A percentile compares a stretch with the other conserved stretches of the same genome.
Evolutionary conservation across 2,888 invertebrate species (phyloP).

Genomic region (Erebia epiphron): DNA sequence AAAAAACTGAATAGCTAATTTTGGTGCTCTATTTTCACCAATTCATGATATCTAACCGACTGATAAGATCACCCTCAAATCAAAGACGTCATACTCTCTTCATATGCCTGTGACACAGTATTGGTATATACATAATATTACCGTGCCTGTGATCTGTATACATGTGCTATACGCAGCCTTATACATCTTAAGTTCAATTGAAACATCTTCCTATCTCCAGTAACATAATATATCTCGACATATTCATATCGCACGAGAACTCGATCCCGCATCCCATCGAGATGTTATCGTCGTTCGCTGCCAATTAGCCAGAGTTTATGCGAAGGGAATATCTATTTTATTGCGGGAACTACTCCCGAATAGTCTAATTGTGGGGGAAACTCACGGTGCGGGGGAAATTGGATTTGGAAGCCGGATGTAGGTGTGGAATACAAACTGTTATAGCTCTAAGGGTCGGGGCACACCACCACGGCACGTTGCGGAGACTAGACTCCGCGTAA

Average conservation of each 20-base stretch:
- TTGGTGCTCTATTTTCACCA: no score
- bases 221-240: slow-evolving; percentile 8
- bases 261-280: slow-evolving; percentile 17
- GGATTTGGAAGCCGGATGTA: slow-evolving; percentile 27
- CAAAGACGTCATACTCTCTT: no score
- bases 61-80: no score
- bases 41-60: no score
- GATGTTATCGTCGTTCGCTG: slow-evolving; percentile 34
- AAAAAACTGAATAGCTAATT: no score
- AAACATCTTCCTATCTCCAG: no score
- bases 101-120: no score
- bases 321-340: slow-evolving; percentile 40
- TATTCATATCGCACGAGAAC: slow-evolving; percentile 28
- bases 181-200: no score
- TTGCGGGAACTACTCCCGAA: slow-evolving; percentile 31
- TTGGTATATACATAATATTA: no score
- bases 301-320: slow-evolving; percentile 35
- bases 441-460: not conserved
- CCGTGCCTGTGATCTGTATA: no score
- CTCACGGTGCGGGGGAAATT: slow-evolving; percentile 32
- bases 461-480: not conserved
- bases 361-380: slow-evolving; percentile 34
- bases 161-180: no score
- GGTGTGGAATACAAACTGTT: slow-evolving; percentile 10
- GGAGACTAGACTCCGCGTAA: no score